A percentile compares a stretch with the other conserved stretches of the same genome.
Evolutionary conservation across 2,888 invertebrate genomes (phyloP).

Genomic region (Parasteatoda lunata): DNA sequence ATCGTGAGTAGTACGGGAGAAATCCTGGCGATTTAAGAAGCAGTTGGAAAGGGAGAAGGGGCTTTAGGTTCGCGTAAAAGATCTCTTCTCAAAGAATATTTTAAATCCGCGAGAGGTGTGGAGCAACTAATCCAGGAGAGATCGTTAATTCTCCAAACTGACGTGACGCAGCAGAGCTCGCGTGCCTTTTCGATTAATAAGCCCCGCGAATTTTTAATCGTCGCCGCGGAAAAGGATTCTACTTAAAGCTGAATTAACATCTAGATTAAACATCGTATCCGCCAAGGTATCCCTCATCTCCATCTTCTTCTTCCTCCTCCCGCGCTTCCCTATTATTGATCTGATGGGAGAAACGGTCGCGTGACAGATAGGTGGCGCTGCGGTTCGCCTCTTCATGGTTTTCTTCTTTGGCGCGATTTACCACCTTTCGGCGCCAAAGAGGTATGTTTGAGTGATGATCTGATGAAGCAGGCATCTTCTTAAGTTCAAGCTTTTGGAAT

Average conservation of each 20-base stretch:
- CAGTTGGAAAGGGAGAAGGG: conserved; percentile 8
- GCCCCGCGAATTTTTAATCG: conserved; percentile 63
- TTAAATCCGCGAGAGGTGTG: conserved; percentile 51
- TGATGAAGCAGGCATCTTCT: not conserved
- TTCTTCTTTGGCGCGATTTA: not conserved
- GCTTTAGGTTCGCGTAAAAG: conserved; percentile 46
- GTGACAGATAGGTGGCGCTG: conserved; percentile 40
- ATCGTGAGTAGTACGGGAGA: conserved; percentile 23
- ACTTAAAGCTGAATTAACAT: conserved; percentile 67
- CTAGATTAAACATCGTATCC: conserved; percentile 63
- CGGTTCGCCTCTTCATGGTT: not conserved
- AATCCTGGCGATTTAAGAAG: conserved; percentile 7
- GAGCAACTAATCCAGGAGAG: conserved; percentile 56
- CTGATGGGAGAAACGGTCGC: not conserved
- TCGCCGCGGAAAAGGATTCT: conserved; percentile 52
- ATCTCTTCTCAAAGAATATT: conserved; percentile 38
- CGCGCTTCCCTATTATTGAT: conserved; percentile 12
- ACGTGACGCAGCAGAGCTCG: conserved; percentile 48
- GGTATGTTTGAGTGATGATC: not conserved
- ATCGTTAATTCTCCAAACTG: conserved; percentile 54
- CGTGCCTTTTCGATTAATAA: conserved; percentile 63
- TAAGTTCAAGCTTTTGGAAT: not conserved
- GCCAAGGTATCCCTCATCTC: conserved; percentile 52
- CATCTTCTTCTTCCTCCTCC: conserved; percentile 20
- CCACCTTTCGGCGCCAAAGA: not conserved